These are phyloP conservation scores for Australoheros facetus DNA, from an alignment of 2,797 vertebrate genomes.

Conservation along the genomic window DNA sequence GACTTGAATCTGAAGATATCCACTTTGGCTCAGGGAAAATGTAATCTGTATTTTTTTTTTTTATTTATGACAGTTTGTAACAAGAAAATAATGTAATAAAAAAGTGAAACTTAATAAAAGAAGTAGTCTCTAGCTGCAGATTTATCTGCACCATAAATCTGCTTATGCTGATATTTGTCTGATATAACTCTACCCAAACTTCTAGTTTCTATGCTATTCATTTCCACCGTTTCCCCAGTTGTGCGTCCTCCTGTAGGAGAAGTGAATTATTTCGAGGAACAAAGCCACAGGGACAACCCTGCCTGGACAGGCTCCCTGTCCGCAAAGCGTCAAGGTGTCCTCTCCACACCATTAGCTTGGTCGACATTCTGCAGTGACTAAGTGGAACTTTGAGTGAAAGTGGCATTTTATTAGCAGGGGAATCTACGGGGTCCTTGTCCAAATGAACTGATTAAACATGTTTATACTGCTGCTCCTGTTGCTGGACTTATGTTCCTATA, in stretches of 20 bases:
- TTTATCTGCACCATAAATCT: not conserved
- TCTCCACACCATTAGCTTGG: constrained; percentile 68
- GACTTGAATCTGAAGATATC: not conserved
- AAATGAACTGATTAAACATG: constrained; percentile 48
- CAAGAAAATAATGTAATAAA: not conserved
- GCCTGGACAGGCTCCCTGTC: constrained; percentile 45
- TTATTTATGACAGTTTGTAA: not conserved
- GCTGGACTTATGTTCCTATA: constrained; percentile 7
- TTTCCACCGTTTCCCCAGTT: not conserved
- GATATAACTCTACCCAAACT: not conserved
- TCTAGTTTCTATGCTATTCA: not conserved
- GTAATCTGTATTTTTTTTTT: not conserved
- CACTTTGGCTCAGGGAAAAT: not conserved
- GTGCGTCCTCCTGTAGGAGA: constrained; percentile 6
- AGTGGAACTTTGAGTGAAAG: constrained; percentile 57
- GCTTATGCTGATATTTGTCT: not conserved
- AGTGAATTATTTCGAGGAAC: constrained; percentile 5
- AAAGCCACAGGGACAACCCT: constrained; percentile 31
- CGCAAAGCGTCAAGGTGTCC: constrained; percentile 71
- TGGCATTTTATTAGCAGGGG: constrained; percentile 60
- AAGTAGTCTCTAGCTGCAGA: not conserved
- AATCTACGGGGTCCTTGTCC: constrained; percentile 42
- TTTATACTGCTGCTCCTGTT: constrained; percentile 13
- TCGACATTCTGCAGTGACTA: constrained; percentile 47
- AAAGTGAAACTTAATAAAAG: not conserved